Evolutionary conservation across 2,888 invertebrate species (phyloP).

Genomic region (Folsomia manolachei): DNA sequence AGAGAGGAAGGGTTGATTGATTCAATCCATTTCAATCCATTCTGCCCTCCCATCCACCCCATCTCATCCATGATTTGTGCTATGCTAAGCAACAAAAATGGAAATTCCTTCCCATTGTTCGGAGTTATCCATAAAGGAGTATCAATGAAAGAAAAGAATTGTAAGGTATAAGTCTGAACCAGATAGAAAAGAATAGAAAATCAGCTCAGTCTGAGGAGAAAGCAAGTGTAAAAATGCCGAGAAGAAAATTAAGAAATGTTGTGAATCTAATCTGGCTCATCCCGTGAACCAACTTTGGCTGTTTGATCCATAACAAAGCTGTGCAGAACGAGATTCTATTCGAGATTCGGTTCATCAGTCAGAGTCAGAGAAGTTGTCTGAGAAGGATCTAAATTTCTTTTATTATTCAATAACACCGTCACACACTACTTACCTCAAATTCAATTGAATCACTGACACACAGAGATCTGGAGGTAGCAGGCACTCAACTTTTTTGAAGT

Average conservation of each 20-base stretch:
- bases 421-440: not conserved
- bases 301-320: not conserved
- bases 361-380: too few relatives aligned
- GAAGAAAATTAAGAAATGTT: not conserved
- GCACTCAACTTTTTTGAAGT: not conserved
- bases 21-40: too few relatives aligned
- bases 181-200: too few relatives aligned
- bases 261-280: not conserved
- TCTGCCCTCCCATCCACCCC: too few relatives aligned
- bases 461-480: too few relatives aligned
- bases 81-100: not conserved
- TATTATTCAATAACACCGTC: not conserved
- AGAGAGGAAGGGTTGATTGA: not conserved
- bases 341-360: not conserved
- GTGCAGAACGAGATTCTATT: not conserved
- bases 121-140: too few relatives aligned
- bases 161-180: too few relatives aligned
- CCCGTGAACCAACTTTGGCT: not conserved
- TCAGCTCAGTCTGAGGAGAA: too few relatives aligned
- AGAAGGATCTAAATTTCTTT: slow-evolving; percentile 5
- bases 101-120: not conserved
- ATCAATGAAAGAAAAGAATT: too few relatives aligned
- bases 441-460: too few relatives aligned
- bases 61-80: not conserved
- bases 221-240: too few relatives aligned